Evolutionary conservation across 2,888 invertebrate species (phyloP).

Genomic region (Scaptomyza flava): DNA sequence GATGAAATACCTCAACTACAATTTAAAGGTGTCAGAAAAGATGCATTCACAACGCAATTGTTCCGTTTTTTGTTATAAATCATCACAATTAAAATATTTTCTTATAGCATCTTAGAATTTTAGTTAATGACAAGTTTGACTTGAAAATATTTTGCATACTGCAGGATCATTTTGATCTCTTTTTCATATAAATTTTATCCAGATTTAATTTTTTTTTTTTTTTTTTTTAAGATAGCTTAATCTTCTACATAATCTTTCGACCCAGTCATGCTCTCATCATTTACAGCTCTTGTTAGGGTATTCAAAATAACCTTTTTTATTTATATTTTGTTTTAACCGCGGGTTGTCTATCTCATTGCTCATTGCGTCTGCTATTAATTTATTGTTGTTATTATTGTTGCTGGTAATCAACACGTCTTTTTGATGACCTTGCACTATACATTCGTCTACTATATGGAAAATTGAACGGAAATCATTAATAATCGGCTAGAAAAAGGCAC

Average conservation of each 20-base stretch:
- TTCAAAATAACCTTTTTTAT: not conserved
- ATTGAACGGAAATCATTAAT: constrained; percentile 79
- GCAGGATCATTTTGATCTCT: not conserved
- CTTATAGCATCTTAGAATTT: too few relatives aligned
- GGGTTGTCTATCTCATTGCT: constrained; percentile 62
- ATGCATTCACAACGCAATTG: too few relatives aligned
- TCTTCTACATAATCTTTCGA: not conserved
- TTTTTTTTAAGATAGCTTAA: too few relatives aligned
- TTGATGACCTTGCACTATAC: constrained; percentile 78
- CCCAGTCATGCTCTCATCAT: constrained; percentile 12
- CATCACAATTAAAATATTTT: too few relatives aligned
- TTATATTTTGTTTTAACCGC: constrained; percentile 37
- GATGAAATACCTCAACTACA: constrained; percentile 28
- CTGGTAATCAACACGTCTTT: constrained; percentile 78
- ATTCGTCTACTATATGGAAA: constrained; percentile 76
- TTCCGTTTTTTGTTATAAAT: too few relatives aligned
- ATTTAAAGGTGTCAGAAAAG: too few relatives aligned
- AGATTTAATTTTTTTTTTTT: not conserved
- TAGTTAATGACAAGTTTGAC: too few relatives aligned
- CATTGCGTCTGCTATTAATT: constrained; percentile 65
- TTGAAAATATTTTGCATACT: too few relatives aligned
- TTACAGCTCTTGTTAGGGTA: constrained; percentile 20
- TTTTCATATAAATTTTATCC: not conserved
- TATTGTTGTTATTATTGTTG: constrained; percentile 77
- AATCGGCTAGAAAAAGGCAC: constrained; percentile 55